phyloP scores from a whole-genome alignment of 2,888 invertebrate species.

The Azorinus chamasolen region DNA sequence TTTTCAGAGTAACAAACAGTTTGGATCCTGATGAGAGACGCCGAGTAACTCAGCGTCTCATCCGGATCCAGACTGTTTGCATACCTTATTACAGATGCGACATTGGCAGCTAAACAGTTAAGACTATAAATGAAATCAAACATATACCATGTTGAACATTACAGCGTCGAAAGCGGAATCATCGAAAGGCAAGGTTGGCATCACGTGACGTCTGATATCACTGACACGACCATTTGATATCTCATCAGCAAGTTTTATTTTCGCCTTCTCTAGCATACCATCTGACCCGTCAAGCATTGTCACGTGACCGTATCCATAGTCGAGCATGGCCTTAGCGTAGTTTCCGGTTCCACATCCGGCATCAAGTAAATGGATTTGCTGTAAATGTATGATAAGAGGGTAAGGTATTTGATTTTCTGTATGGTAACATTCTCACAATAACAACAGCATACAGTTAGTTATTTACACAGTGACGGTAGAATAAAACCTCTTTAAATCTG shows the following conservation, averaged over 20 bases:
- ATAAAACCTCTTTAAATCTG: too few species aligned
- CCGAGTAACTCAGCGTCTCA: too few species aligned
- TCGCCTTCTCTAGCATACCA: slow-evolving; percentile 52
- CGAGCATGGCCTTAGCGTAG: slow-evolving; percentile 30
- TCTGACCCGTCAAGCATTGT: slow-evolving; percentile 40
- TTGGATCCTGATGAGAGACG: too few species aligned
- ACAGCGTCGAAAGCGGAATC: slow-evolving; percentile 48
- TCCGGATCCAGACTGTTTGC: too few species aligned
- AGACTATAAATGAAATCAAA: too few species aligned
- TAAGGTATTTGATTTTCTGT: too few species aligned
- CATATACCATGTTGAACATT: slow-evolving; percentile 49
- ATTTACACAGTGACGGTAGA: too few species aligned
- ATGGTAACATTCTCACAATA: too few species aligned
- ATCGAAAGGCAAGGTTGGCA: slow-evolving; percentile 43
- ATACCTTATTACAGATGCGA: too few species aligned
- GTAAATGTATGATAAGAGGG: slow-evolving; percentile 4
- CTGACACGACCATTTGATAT: slow-evolving; percentile 15
- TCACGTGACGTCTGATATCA: slow-evolving; percentile 15
- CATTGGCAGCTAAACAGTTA: too few species aligned
- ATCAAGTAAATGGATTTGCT: slow-evolving; percentile 51
- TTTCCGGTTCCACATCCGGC: slow-evolving; percentile 50
- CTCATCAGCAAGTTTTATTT: slow-evolving; percentile 32
- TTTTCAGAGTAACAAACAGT: too few species aligned
- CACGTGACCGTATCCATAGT: slow-evolving; percentile 34
- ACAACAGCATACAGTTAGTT: too few species aligned